Percentiles rank a stretch among this genome's conserved stretches.
phyloP scores from a whole-genome alignment of 2,797 vertebrate genomes.

The Peromyscus melanophrys region DNA sequence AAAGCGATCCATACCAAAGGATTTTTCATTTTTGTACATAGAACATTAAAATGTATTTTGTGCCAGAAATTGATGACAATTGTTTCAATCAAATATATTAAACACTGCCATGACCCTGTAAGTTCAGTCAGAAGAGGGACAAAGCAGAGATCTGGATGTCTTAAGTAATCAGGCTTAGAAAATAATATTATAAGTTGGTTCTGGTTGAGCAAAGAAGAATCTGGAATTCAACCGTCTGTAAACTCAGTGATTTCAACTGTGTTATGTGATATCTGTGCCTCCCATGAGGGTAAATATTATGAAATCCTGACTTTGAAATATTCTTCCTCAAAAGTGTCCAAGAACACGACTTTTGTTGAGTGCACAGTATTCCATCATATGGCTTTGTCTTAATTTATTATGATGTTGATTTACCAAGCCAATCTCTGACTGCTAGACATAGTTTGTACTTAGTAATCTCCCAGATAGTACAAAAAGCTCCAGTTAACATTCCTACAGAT shows the following conservation, averaged over 20 bases:
- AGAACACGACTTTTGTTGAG: conserved; percentile 53
- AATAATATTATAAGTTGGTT: conserved; percentile 58
- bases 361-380: background rate
- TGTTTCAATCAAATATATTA: conserved; percentile 45
- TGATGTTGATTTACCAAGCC: conserved; percentile 27
- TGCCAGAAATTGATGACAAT: conserved; percentile 7
- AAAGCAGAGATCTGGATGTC: conserved; percentile 43
- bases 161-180: conserved; percentile 63
- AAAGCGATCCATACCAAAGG: background rate
- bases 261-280: background rate
- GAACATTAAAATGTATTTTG: conserved; percentile 12
- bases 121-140: conserved; percentile 19
- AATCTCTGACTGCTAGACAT: background rate
- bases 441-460: conserved; percentile 49
- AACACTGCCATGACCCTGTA: conserved; percentile 16
- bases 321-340: background rate
- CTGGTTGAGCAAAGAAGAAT: conserved; percentile 52
- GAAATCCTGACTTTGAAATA: conserved; percentile 54
- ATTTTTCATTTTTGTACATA: conserved; percentile 35
- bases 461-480: conserved; percentile 53
- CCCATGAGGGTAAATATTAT: conserved; percentile 39
- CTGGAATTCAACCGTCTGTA: conserved; percentile 65
- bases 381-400: conserved; percentile 13
- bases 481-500: conserved; percentile 52
- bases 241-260: conserved; percentile 32